A percentile compares a stretch with the other conserved stretches of the same genome.
phyloP scores from a whole-genome alignment of 2,113 vertebrate genomes.

The Proteles cristata region DNA sequence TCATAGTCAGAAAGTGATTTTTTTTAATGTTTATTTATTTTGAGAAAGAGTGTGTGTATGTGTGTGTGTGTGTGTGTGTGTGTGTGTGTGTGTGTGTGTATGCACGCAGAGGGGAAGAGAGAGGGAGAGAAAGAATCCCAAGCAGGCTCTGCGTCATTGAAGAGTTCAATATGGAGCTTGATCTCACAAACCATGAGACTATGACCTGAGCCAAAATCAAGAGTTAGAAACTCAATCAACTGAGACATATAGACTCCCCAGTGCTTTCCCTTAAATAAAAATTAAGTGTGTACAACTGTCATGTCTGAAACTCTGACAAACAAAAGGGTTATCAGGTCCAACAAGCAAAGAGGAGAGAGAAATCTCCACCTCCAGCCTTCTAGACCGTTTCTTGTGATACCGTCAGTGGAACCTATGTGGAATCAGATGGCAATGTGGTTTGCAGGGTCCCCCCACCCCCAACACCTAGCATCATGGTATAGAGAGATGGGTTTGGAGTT shows the following conservation, averaged over 20 bases:
- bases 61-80: no score
- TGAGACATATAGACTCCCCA: neutral
- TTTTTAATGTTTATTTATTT: neutral
- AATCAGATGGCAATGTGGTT: neutral
- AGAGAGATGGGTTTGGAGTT: neutral
- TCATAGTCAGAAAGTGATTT: neutral
- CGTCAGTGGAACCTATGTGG: neutral
- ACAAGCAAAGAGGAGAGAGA: neutral
- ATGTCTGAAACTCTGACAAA: neutral
- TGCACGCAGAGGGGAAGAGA: no score
- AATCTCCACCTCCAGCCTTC: neutral
- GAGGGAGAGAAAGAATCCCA: no score
- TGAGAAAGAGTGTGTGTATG: no score
- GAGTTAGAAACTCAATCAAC: no score
- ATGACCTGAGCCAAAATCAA: no score
- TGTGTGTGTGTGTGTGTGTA: no score
- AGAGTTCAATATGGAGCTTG: no score
- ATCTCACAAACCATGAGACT: no score
- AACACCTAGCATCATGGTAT: rapidly evolving
- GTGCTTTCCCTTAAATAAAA: neutral
- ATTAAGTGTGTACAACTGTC: neutral
- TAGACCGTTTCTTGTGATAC: neutral
- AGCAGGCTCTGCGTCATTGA: no score
- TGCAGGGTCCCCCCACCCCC: neutral
- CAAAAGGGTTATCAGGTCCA: neutral